phyloP scores from a whole-genome alignment of 1,140 invertebrate species.

The Cherax quadricarinatus region DNA sequence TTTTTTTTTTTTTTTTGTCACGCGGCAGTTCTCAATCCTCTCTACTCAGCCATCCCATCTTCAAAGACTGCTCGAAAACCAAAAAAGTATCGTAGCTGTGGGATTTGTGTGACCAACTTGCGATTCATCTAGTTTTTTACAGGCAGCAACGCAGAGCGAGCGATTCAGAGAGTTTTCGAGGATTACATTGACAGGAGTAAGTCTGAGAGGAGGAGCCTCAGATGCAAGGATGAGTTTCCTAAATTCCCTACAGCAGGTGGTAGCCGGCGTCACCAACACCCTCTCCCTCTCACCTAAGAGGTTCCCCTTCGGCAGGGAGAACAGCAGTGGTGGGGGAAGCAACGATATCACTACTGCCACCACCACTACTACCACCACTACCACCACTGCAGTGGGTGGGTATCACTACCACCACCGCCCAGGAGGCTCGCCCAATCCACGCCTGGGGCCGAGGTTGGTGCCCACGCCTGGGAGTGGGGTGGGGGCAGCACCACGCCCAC shows the following conservation, averaged over 20 bases:
- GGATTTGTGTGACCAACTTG: no score
- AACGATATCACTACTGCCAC: slow-evolving; percentile 18
- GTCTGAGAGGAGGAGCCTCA: background rate
- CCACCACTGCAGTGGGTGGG: background rate
- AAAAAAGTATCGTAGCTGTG: no score
- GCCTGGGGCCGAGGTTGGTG: slow-evolving; percentile 80
- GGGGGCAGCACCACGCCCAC: slow-evolving; percentile 49
- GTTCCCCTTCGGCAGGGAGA: slow-evolving; percentile 84
- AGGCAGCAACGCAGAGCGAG: no score
- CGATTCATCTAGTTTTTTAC: no score
- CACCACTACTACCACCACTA: background rate
- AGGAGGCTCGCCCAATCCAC: slow-evolving; percentile 42
- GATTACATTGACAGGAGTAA: no score
- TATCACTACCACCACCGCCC: slow-evolving; percentile 15
- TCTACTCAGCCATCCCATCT: no score
- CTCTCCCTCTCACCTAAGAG: slow-evolving; percentile 86
- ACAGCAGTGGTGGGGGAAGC: slow-evolving; percentile 72
- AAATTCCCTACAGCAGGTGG: slow-evolving; percentile 87
- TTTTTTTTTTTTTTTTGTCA: no score
- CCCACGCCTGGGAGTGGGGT: slow-evolving; percentile 78
- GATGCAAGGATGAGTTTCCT: slow-evolving; percentile 85
- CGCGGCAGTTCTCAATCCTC: no score
- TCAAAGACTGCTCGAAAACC: no score
- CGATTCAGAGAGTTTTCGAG: no score
- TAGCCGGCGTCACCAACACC: slow-evolving; percentile 82